phyloP scores from a whole-genome alignment of 64 coral and sea anemone genomes.

The Anthopleura sola region DNA sequence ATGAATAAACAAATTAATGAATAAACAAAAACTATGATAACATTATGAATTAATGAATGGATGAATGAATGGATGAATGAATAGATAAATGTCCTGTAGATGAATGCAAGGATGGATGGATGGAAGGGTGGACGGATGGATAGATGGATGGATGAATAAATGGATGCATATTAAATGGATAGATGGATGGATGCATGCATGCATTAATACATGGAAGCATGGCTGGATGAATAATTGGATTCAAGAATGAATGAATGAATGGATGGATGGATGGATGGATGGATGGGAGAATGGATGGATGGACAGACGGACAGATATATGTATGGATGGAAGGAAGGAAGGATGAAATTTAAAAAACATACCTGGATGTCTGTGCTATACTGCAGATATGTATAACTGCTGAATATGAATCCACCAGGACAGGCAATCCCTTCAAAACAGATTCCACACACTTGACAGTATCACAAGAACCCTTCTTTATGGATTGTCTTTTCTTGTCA shows the following conservation, averaged over 20 bases:
- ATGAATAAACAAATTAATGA: neutral
- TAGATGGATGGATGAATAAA: no score
- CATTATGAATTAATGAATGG: no score
- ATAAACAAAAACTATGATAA: no score
- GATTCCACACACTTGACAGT: neutral
- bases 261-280: neutral
- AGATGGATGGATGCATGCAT: neutral
- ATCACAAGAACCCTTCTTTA: neutral
- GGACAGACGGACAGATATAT: neutral
- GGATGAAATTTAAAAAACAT: neutral
- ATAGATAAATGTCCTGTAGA: no score
- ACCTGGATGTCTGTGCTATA: constrained; percentile 39
- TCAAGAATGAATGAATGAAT: neutral
- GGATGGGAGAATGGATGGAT: neutral
- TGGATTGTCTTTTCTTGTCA: neutral
- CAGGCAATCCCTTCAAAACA: neutral
- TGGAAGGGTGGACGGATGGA: no score
- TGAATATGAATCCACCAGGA: constrained; percentile 24
- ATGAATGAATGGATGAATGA: no score
- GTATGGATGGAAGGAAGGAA: neutral
- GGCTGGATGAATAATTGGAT: no score
- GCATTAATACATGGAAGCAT: no score
- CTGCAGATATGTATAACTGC: constrained; percentile 36
- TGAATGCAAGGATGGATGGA: no score
- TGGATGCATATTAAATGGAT: neutral